These are phyloP conservation scores for Erithacus rubecula DNA, from an alignment of 2,797 vertebrate species.

Conservation along the genomic window DNA sequence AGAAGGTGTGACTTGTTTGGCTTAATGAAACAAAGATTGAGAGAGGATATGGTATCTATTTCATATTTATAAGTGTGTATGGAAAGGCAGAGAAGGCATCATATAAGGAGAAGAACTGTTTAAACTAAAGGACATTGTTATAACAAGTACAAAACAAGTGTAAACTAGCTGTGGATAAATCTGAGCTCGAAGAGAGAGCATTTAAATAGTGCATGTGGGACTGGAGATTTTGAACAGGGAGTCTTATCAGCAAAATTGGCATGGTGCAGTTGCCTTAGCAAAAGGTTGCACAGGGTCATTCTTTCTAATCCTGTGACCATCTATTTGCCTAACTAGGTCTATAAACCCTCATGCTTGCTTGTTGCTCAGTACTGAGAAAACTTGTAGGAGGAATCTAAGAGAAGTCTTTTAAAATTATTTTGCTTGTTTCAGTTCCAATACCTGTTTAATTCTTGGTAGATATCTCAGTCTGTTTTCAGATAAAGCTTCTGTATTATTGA, in stretches of 20 bases:
- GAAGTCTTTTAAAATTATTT: neutral
- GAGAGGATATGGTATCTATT: neutral
- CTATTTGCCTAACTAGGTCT: neutral
- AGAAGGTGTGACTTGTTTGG: neutral
- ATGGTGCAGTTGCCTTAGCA: neutral
- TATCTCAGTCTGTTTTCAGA: neutral
- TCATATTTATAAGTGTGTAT: neutral
- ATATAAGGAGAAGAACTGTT: neutral
- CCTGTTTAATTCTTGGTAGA: neutral
- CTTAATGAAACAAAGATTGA: constrained; percentile 5
- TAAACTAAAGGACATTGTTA: neutral
- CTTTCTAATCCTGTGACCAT: neutral
- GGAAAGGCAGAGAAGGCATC: neutral
- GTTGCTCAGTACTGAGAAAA: neutral
- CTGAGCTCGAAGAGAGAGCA: neutral
- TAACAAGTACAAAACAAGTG: neutral
- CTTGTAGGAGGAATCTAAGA: neutral
- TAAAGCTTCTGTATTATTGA: neutral
- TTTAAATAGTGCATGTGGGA: neutral
- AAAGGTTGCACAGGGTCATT: neutral
- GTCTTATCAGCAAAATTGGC: neutral
- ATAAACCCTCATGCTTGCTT: neutral
- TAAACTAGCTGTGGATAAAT: neutral
- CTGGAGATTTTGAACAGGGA: neutral
- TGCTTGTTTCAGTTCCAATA: neutral